These are phyloP conservation scores for Sminthurides aquaticus DNA, from an alignment of 2,888 invertebrate genomes.

Conservation along the genomic window DNA sequence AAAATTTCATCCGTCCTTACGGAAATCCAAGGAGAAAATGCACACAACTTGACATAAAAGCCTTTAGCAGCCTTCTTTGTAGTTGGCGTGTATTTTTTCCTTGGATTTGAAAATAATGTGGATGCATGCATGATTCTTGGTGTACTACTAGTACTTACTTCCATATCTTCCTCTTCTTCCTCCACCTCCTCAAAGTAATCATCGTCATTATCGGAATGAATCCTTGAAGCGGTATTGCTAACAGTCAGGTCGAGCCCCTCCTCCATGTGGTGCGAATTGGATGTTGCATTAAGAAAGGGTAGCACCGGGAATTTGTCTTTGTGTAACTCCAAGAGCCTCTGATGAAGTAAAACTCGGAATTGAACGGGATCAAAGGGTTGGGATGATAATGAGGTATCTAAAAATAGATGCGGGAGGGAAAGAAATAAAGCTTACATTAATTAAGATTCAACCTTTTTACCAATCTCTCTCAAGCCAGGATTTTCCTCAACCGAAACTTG, in stretches of 20 bases:
- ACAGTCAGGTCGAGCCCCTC: conserved; percentile 71
- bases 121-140: too few relatives aligned
- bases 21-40: too few relatives aligned
- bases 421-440: conserved; percentile 17
- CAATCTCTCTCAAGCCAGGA: background rate
- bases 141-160: too few relatives aligned
- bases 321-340: conserved; percentile 77
- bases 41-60: too few relatives aligned
- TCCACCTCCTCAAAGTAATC: conserved; percentile 74
- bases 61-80: too few relatives aligned
- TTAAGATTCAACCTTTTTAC: conserved; percentile 17
- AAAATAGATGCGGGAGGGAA: conserved; percentile 7
- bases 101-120: too few relatives aligned
- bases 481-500: conserved; percentile 8
- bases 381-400: conserved; percentile 41
- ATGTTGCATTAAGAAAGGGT: conserved; percentile 58
- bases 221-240: conserved; percentile 68
- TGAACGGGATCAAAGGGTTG: conserved; percentile 75
- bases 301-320: conserved; percentile 58
- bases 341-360: conserved; percentile 78
- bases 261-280: conserved; percentile 57
- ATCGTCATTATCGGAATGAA: conserved; percentile 67
- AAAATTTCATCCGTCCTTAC: too few relatives aligned
- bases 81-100: too few relatives aligned
- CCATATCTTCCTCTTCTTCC: conserved; percentile 62